Base-by-base conservation (phyloP, 2,113 vertebrate species). In the Reinhardtius hippoglossoides region DNA sequence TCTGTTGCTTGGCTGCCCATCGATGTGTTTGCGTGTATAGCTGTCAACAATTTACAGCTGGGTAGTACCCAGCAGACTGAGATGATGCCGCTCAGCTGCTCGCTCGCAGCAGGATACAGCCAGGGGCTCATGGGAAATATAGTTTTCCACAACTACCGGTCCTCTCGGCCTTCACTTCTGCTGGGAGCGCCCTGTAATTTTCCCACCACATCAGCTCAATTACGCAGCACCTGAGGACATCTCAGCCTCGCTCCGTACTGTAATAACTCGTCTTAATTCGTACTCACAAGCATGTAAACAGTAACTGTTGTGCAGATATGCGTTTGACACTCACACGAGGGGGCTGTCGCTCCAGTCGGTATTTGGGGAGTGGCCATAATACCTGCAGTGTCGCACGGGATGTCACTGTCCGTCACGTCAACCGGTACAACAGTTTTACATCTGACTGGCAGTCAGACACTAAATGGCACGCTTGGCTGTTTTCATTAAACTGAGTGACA, bases 41-140 rank as follows among this genome's bases (percentile, higher is more conserved):
- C 88, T 84, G 89, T 90, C 87, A 88, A 87, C 84, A 80, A 76
- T 91, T 88, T 87, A 88, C 85, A 87, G 90, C 78, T 86, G 87
- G 82, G 80, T 81, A 75, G 74, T 68, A 85, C 73, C 88, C 75
- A 85, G 81, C 83, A 83, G 82, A 87, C 80, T 71, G 83, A 85
- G 89, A 85, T 62, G 68, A 80, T 73, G 83, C 79, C 76, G 24
- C 58, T 77, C 87, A 90, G 85, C 85, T 87, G 87, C 85, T 88
- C 14, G 23, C 68, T 74, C 31, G 18, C 75, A 71, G 80, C 78
- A 83, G 77, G 77, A 77, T 71, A 77, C 77, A 87, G 31, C 73
- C 31, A 37, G 9, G 52, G 75, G 46, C 91, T 89, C 88, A 78
- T 84, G 91, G 91, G 89, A 91, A 91, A 90, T 87, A 82, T 82